phyloP scores from a whole-genome alignment of 2,888 invertebrate species.

The Lasioglossum villosulum region DNA sequence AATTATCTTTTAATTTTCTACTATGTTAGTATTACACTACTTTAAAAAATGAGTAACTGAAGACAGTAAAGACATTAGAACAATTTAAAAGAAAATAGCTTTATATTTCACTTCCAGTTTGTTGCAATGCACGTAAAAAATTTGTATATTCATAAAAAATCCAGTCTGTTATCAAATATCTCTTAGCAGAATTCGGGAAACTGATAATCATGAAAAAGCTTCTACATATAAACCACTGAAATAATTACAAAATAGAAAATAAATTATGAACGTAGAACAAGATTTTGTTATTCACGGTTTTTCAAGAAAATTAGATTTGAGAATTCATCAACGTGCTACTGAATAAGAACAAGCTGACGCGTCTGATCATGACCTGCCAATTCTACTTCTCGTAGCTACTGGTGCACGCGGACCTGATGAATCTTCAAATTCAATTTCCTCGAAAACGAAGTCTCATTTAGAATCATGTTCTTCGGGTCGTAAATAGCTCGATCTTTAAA shows the following conservation, averaged over 20 bases:
- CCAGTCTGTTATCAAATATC: too few relatives aligned
- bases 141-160: too few relatives aligned
- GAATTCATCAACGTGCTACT: not conserved
- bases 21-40: too few relatives aligned
- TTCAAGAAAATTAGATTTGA: not conserved
- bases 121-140: too few relatives aligned
- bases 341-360: conserved; percentile 6
- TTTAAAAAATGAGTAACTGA: too few relatives aligned
- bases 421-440: not conserved
- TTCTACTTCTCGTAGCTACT: not conserved
- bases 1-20: not conserved
- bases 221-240: not conserved
- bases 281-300: not conserved
- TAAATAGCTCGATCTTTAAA: not conserved
- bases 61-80: too few relatives aligned
- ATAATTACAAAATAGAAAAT: not conserved
- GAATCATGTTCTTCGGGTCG: too few relatives aligned
- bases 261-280: not conserved
- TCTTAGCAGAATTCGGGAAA: not conserved
- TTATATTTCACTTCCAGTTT: too few relatives aligned
- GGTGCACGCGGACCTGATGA: not conserved
- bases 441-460: not conserved
- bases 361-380: conserved; percentile 3
- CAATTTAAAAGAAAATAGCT: too few relatives aligned
- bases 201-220: not conserved